These are phyloP conservation scores for Ostrea edulis DNA, from an alignment of 1,140 invertebrate genomes.

Conservation along the genomic window DNA sequence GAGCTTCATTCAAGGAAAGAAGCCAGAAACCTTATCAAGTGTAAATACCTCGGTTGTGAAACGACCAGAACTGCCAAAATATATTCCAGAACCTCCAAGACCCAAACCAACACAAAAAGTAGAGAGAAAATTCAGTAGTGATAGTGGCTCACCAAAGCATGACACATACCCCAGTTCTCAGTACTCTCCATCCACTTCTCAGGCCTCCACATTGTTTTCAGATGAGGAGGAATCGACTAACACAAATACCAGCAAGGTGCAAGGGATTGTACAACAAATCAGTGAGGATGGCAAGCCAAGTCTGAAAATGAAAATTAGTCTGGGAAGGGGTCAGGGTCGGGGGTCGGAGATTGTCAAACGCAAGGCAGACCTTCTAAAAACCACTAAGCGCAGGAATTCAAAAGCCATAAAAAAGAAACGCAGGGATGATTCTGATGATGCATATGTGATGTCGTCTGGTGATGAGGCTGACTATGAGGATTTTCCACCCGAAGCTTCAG, in stretches of 20 bases:
- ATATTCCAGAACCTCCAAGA: slow-evolving; percentile 74
- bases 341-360: slow-evolving; percentile 22
- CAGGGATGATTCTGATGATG: slow-evolving; percentile 36
- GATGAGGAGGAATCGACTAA: slow-evolving; percentile 64
- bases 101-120: slow-evolving; percentile 52
- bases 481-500: slow-evolving; percentile 30
- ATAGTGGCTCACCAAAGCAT: slow-evolving; percentile 47
- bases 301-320: slow-evolving; percentile 56
- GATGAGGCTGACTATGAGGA: slow-evolving; percentile 47
- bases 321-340: slow-evolving; percentile 42
- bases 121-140: slow-evolving; percentile 43
- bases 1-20: slow-evolving; percentile 76
- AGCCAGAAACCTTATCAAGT: slow-evolving; percentile 77
- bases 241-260: slow-evolving; percentile 58
- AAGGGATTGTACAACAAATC: slow-evolving; percentile 65
- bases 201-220: slow-evolving; percentile 61
- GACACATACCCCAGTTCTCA: slow-evolving; percentile 43
- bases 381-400: slow-evolving; percentile 19
- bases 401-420: slow-evolving; percentile 34
- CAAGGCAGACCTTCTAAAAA: not conserved
- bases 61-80: slow-evolving; percentile 75
- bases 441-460: slow-evolving; percentile 39
- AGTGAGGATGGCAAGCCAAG: slow-evolving; percentile 60
- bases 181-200: slow-evolving; percentile 48
- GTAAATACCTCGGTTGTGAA: slow-evolving; percentile 73